Conservation (phyloP, 2,888 invertebrate species). For the Schizaphis graminum region DNA sequence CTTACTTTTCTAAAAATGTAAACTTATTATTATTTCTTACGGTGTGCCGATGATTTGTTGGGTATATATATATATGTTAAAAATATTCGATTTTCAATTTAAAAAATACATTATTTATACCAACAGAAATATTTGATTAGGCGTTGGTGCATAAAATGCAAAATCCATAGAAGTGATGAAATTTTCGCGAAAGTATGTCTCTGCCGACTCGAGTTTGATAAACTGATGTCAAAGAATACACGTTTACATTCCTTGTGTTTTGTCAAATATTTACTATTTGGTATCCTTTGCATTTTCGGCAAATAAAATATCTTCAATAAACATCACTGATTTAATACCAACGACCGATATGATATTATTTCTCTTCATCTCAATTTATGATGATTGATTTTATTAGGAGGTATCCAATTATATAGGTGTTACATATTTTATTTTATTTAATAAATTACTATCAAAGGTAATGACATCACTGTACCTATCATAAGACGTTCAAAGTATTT, state of each 20-base stretch:
- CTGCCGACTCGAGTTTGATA: neutral
- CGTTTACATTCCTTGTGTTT: neutral
- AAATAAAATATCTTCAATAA: neutral
- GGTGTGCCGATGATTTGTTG: neutral
- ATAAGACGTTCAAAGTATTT: neutral
- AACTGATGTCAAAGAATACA: neutral
- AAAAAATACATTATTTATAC: conserved; percentile 5
- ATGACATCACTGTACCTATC: neutral
- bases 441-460: neutral
- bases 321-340: neutral
- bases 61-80: neutral
- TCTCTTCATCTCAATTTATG: neutral
- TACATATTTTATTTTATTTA: neutral
- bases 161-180: neutral
- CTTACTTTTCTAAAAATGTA: neutral
- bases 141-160: neutral
- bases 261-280: neutral
- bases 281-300: neutral
- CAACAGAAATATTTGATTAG: neutral
- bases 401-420: neutral
- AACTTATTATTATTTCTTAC: neutral
- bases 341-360: neutral
- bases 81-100: neutral
- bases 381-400: neutral
- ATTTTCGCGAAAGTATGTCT: neutral